Percentiles rank a stretch among this genome's conserved stretches.
These are phyloP conservation scores for Melinopterus prodromus DNA, from an alignment of 2,888 invertebrate genomes.

Conservation along the genomic window DNA sequence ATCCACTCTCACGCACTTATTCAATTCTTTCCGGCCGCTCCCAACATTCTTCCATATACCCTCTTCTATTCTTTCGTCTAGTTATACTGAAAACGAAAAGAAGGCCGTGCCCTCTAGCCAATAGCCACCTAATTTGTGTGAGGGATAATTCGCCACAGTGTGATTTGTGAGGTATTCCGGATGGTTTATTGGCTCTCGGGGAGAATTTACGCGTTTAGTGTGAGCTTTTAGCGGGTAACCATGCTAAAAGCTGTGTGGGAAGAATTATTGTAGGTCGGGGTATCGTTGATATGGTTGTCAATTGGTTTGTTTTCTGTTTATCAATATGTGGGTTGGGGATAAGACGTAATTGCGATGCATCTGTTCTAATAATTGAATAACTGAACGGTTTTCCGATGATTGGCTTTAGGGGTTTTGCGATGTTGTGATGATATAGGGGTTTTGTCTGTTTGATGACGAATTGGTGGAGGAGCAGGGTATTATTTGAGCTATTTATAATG, in stretches of 20 bases:
- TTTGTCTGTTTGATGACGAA: background rate
- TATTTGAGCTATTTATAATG: too few relatives aligned
- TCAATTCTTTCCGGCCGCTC: constrained; percentile 54
- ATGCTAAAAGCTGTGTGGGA: background rate
- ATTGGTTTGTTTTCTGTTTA: constrained; percentile 4
- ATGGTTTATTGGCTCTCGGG: background rate
- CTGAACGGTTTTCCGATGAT: background rate
- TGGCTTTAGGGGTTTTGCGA: background rate
- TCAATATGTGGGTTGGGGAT: background rate
- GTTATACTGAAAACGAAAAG: background rate
- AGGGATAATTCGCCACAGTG: background rate
- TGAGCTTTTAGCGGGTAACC: background rate
- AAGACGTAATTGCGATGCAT: background rate
- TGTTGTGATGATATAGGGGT: background rate
- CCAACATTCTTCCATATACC: constrained; percentile 36
- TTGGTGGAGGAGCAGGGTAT: background rate
- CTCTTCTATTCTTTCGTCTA: background rate
- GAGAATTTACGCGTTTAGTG: background rate
- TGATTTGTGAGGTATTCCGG: background rate
- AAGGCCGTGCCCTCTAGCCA: background rate
- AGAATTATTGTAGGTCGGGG: background rate
- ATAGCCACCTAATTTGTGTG: background rate
- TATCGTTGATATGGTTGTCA: background rate
- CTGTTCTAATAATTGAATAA: background rate
- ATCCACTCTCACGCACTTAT: constrained; percentile 57